Base-by-base conservation (phyloP, 1,140 invertebrate species). In the Polyergus mexicanus region DNA sequence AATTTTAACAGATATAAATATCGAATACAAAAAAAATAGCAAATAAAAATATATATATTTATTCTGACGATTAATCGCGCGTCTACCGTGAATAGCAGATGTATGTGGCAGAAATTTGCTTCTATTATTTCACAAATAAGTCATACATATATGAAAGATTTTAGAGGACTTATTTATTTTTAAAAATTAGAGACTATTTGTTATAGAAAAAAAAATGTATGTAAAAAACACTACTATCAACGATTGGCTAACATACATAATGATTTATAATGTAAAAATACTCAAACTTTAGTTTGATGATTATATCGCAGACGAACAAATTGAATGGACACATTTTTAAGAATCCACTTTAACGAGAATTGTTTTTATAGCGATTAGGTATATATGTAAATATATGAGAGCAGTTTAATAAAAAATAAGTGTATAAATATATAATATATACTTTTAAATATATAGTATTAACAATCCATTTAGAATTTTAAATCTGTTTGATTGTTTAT, bases 351-450 rank as follows among this genome's bases (percentile, higher is more conserved):
- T 81, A 72, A 58, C 5, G 47, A 22, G 25, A n/a, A 74, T 83
- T 83, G 78, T 60, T 83, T 83, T 83, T 83, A 83, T 83, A 81
- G 65, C 16, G 72, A 83, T 72, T 83, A 74, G 54, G 60, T 74
- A 28, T 62, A 69, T 22, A 47, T 83, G 38, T 62, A 83, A 25
- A 81, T 69, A 81, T 72, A 58, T 25, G 78, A 83, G 35, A 83
- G 35, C 54, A 74, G 10, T 83, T 83, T 83, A 83, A 83, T 83
- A 83, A 83, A 83, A 80, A 83, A 74, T 83, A 72, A 83, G 28
- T 83, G 54, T 74, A 72, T 47, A 62, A 60, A 83, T 47, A 83
- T 74, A 44, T 32, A 51, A 51, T 68, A 77, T 2, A 66, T 66
- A 65, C 28, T 51, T 51, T 63, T 68, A 66, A 68, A 63, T 77